Evolutionary conservation across 2,797 vertebrate species (phyloP), one percentile per base, ranked within the genome.

Genomic region (Alcedo atthis): DNA sequence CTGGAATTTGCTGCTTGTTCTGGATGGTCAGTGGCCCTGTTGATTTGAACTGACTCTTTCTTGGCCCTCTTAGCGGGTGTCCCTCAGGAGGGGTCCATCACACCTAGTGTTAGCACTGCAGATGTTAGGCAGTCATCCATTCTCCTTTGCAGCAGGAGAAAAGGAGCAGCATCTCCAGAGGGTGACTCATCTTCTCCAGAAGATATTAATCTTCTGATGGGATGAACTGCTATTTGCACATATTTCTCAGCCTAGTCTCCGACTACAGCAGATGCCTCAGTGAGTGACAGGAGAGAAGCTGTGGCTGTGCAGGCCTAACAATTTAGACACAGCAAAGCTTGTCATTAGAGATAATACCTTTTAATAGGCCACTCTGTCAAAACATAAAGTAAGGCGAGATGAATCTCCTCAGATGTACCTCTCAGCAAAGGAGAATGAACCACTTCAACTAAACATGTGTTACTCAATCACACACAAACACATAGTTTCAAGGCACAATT

Each of bases 51-150:
- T n/a, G 48, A 59, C 40, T 86, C 55, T 59, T 48, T 25, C 48
- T 62, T 37, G 74, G 32, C 54, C 43, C 8, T 54, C 45, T 33
- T 25, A 49, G n/a, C 0, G 0, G 32, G 54, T 54, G 13, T 46
- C 58, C 42, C 20, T 32, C 2, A 4, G 67, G 66, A 69, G 46
- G 26, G 17, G 25, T 54, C 84, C 4, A 0, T 66, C 84, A 81
- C 55, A 94, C 78, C 83, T 85, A 11, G 3, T 10, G 45, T 19
- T 71, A 85, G 58, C 1, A 0, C 20, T 88, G 78, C 90, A 90
- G 92, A 90, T 93, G 81, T 73, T 75, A 43, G 78, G 83, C 85
- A 91, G 42, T 25, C 55, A 42, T 37, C 74, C 94, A 93, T 54
- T 14, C 35, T 64, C 54, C 25, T 84, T 46, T 75, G n/a, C 33